Base-by-base conservation (phyloP, 2,888 invertebrate species). In the Ormyrus labotus region DNA sequence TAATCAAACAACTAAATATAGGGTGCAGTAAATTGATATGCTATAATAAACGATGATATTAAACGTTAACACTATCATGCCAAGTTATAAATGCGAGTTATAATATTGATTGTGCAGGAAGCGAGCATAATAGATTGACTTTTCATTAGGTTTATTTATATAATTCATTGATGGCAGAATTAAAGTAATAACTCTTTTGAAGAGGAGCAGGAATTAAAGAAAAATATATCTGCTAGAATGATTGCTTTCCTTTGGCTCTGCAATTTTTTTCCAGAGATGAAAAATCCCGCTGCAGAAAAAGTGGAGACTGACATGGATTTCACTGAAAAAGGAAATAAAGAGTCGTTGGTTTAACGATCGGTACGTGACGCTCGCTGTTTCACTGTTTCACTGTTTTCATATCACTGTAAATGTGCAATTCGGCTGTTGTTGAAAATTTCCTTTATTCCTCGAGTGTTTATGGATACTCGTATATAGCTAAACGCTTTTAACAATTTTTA, bases 271-370 rank as follows among this genome's bases (percentile, higher is more conserved):
- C 7, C 0, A 51, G 61, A 61, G 47, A 75, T 65, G 67, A 67
- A 72, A 72, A 78, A 67, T 48, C 55, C 51, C 48, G 60, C n/a
- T 10, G 72, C 53, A 50, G 51, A 60, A 65, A 70, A 70, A 47
- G 53, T 45, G 60, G 47, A 45, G 34, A 70, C 64, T 77, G 64
- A 77, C 70, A 58, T 77, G 70, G 45, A 70, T 64, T 34, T 45
- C n/a, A n/a, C 34, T 50, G 45, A 57, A 70, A 72, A 60, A 68
- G 64, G 13, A 77, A 77, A 64, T 50, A 70, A 64, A 70, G 64
- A 70, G 57, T 50, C 58, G 64, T 58, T 45, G 68, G 61, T 68
- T 72, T 78, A 78, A 78, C 78, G 78, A 72, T 72, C 58, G 60
- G 45, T 72, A 64, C 70, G 61, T 60, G 60, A 67, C 67, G 60